phyloP scores from a whole-genome alignment of 2,113 vertebrate genomes.

The Albula glossodonta region DNA sequence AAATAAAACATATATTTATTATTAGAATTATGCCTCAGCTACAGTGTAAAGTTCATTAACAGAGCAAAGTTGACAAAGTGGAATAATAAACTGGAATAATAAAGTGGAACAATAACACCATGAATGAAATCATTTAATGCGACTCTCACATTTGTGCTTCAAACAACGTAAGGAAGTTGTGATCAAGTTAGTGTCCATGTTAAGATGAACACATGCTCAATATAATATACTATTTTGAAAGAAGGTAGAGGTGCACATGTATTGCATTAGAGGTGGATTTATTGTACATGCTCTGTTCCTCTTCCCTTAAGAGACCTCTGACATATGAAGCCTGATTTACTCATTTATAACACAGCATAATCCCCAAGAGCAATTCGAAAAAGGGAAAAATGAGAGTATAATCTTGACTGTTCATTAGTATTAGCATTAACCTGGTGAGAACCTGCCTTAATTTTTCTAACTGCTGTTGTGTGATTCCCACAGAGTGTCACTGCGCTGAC shows the following conservation, averaged over 20 bases:
- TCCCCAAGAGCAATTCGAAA: not conserved
- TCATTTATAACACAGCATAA: not conserved
- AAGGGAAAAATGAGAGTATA: too few species aligned
- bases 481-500: slow-evolving; percentile 8
- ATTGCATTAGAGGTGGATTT: not conserved
- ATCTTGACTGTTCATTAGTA: too few species aligned
- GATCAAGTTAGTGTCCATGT: not conserved
- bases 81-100: not conserved
- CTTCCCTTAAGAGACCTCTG: not conserved
- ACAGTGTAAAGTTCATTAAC: not conserved
- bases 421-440: not conserved
- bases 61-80: not conserved
- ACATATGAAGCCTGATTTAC: not conserved
- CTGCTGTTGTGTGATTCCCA: not conserved
- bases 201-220: not conserved
- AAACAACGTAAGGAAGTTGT: not conserved
- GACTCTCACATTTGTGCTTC: not conserved
- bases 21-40: too few species aligned
- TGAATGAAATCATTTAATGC: slow-evolving; percentile 8
- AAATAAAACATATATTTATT: too few species aligned
- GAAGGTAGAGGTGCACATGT: not conserved
- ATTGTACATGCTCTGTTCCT: not conserved
- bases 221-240: too few species aligned
- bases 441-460: not conserved
- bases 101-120: not conserved